Conservation (phyloP, 2,797 vertebrate species). For the Chiloscyllium punctatum region DNA sequence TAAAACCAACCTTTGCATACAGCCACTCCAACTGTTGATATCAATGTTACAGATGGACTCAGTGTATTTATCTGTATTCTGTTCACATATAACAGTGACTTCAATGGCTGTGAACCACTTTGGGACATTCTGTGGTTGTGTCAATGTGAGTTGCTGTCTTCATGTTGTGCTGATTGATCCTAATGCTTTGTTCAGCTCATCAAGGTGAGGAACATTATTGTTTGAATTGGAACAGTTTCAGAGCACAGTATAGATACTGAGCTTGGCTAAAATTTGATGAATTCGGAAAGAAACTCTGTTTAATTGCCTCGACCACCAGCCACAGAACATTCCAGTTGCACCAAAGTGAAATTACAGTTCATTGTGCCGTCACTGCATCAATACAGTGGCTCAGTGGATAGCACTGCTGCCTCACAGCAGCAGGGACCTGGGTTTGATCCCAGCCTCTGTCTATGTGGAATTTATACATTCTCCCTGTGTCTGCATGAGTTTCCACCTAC, state of each 20-base stretch:
- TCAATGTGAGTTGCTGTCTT: too few relatives aligned
- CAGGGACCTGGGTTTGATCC: too few relatives aligned
- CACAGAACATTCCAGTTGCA: not conserved
- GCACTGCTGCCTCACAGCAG: too few relatives aligned
- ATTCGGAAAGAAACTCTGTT: not conserved
- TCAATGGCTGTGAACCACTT: not conserved
- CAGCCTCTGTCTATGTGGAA: too few relatives aligned
- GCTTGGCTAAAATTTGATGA: not conserved
- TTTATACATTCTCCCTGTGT: too few relatives aligned
- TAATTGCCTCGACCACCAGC: not conserved
- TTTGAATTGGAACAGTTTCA: not conserved
- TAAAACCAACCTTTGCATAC: not conserved
- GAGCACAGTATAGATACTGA: not conserved
- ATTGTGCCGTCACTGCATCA: not conserved
- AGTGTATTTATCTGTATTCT: not conserved
- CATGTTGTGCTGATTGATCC: not conserved
- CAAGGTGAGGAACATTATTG: not conserved
- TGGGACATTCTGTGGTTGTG: not conserved
- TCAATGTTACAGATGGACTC: not conserved
- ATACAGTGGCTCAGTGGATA: too few relatives aligned
- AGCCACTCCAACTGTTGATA: not conserved
- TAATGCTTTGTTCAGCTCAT: not conserved
- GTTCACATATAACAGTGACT: not conserved
- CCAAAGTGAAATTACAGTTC: not conserved
- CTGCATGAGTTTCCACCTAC: too few relatives aligned